Evolutionary conservation across 2,797 vertebrate species (phyloP), one percentile per base, ranked within the genome.

Genomic region (Moxostoma hubbsi): DNA sequence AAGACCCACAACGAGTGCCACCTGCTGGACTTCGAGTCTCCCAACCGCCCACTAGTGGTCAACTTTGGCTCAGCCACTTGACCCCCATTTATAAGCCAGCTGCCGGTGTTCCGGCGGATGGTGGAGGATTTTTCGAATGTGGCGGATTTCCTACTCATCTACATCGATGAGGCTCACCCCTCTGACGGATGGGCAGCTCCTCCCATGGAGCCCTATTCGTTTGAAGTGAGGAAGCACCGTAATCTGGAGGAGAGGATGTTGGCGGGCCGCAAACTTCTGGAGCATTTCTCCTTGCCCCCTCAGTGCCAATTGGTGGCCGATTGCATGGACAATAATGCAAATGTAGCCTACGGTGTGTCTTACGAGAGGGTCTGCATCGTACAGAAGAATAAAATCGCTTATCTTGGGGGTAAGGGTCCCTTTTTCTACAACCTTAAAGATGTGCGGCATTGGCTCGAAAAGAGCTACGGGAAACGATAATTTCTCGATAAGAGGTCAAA

Each of bases 51-150:
- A 0, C 92, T 99, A 82, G 96, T 99, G 85, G 95, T 99, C 83
- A 99, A 99, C 90, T 99, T 99, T 15, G 98, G 98, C 85, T 99
- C 97, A 1, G 96, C 96, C 88, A 98, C 97, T 91, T 99, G 98
- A 99, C 98, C 98, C 80, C 98, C 98, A 0, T 99, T 99, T 80
- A 94, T 96, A 71, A 96, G 90, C 94, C 96, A 98, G 90, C 92
- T 99, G 92, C 95, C 96, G 0, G 93, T 95, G 82, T 99, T 99
- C 90, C 92, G 96, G 92, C 93, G 93, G 90, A 90, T 99, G 93
- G 97, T 98, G 89, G 97, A 98, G 86, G 96, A 97, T 90, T 98
- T 96, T 91, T 96, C 96, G 0, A 91, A 95, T 4, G 97, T 97
- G 84, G 98, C 97, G n/a, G 97, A 99, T 90, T 99, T 99, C 88